phyloP scores from a whole-genome alignment of 2,888 invertebrate genomes.

The Deilephila elpenor region DNA sequence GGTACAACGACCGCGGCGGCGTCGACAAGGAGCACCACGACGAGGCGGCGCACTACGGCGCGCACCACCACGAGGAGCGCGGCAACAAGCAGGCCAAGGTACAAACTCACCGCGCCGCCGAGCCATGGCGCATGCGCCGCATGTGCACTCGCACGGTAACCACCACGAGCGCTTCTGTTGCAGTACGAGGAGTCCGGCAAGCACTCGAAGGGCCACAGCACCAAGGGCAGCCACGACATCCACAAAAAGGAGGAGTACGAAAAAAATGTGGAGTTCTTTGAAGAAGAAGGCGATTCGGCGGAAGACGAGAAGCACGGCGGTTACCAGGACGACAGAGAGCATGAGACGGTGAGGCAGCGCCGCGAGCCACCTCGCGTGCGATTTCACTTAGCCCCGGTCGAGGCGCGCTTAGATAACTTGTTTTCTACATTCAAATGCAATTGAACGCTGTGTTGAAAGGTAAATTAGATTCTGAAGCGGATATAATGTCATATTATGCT shows the following conservation, averaged over 20 bases:
- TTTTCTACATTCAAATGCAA: neutral
- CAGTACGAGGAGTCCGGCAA: slow-evolving; percentile 87
- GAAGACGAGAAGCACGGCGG: slow-evolving; percentile 88
- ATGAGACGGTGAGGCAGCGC: slow-evolving; percentile 54
- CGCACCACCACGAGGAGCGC: slow-evolving; percentile 87
- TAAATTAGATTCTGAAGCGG: slow-evolving; percentile 4
- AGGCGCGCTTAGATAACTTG: neutral
- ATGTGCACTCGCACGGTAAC: neutral
- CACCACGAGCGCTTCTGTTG: slow-evolving; percentile 21
- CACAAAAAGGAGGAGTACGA: slow-evolving; percentile 91
- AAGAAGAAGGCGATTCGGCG: slow-evolving; percentile 88
- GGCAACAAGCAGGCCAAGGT: slow-evolving; percentile 86
- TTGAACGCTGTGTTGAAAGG: slow-evolving; percentile 25
- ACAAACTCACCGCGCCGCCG: slow-evolving; percentile 11
- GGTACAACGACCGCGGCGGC: slow-evolving; percentile 87
- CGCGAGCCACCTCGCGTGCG: neutral
- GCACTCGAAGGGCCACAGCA: slow-evolving; percentile 89
- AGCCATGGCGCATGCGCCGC: neutral
- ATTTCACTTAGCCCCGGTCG: neutral
- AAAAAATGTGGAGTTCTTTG: slow-evolving; percentile 90
- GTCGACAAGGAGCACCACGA: slow-evolving; percentile 86
- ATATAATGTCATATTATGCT: neutral
- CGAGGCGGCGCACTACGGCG: slow-evolving; percentile 86
- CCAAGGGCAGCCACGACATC: slow-evolving; percentile 89
- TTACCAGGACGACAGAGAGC: slow-evolving; percentile 80